A percentile compares a stretch with the other conserved stretches of the same genome.
phyloP scores from a whole-genome alignment of 2,888 invertebrate genomes.

The Drosophila suboccidentalis region DNA sequence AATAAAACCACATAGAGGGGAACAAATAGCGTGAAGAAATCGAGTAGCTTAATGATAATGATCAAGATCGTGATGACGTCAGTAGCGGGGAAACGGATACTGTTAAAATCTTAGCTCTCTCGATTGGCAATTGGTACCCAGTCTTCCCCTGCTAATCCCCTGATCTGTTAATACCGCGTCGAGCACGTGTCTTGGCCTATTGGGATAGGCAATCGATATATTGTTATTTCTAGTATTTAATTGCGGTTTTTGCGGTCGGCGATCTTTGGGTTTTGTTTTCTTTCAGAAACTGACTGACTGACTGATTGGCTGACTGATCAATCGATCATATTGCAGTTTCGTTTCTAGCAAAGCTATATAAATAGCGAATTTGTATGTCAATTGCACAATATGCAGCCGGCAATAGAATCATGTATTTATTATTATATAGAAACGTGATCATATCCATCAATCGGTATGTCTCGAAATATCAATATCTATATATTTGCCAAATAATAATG shows the following conservation, averaged over 20 bases:
- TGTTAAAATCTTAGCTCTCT: neutral
- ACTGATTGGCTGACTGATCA: neutral
- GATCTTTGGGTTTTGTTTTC: conserved; percentile 17
- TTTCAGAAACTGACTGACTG: neutral
- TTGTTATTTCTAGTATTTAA: conserved; percentile 45
- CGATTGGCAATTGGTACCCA: conserved; percentile 8
- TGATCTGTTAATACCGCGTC: conserved; percentile 1
- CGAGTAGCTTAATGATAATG: conserved; percentile 4
- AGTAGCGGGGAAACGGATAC: neutral
- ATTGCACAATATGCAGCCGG: conserved; percentile 5
- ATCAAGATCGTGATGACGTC: conserved; percentile 42
- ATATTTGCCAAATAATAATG: neutral
- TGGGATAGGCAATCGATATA: conserved; percentile 15
- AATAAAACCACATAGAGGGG: conserved; percentile 21
- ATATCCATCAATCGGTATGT: neutral
- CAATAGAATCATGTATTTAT: neutral
- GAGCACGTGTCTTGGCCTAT: conserved; percentile 26
- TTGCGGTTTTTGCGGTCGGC: conserved; percentile 40
- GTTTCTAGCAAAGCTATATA: neutral
- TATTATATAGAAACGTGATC: neutral
- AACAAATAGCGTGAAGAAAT: neutral
- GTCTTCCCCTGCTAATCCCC: neutral
- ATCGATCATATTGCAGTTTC: conserved; percentile 6
- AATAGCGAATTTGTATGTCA: conserved; percentile 14
- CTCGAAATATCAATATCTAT: neutral